These are phyloP conservation scores for Coracias cyanogaster DNA, from an alignment of 2,797 vertebrate genomes.

Conservation along the genomic window DNA sequence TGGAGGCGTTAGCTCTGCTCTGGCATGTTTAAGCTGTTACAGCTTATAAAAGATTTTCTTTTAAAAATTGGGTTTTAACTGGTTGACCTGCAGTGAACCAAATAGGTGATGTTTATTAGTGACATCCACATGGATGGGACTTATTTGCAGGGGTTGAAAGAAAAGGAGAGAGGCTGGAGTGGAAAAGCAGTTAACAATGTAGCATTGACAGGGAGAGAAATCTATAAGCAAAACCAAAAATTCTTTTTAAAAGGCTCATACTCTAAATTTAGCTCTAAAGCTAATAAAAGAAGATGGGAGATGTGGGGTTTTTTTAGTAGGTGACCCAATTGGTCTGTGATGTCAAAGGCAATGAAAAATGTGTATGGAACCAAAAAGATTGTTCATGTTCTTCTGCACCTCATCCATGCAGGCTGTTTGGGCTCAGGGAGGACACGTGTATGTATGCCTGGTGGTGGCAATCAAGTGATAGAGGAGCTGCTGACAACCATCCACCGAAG, in stretches of 20 bases:
- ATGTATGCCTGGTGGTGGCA: fast-evolving
- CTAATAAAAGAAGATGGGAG: background rate
- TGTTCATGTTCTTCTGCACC: background rate
- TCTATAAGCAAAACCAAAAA: background rate
- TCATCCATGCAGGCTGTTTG: background rate
- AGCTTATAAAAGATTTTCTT: background rate
- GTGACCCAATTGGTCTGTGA: background rate
- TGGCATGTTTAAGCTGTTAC: background rate
- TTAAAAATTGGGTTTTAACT: background rate
- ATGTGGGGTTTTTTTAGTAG: background rate
- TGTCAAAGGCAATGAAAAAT: background rate
- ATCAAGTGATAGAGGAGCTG: background rate
- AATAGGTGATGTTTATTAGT: background rate
- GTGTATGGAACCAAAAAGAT: background rate
- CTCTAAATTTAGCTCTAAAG: background rate
- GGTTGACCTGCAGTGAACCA: background rate
- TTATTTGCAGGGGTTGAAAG: background rate
- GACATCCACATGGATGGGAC: fast-evolving
- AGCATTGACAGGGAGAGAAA: background rate
- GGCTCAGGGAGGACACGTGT: fast-evolving
- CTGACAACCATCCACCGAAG: background rate
- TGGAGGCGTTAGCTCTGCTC: background rate
- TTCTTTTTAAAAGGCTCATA: background rate
- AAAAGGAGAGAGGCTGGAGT: background rate
- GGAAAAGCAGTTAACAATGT: background rate